Percentiles rank a stretch among this genome's conserved stretches.
phyloP scores from a whole-genome alignment of 35 echinoderm and acorn worm genomes.

The Stichopus chloronotus region DNA sequence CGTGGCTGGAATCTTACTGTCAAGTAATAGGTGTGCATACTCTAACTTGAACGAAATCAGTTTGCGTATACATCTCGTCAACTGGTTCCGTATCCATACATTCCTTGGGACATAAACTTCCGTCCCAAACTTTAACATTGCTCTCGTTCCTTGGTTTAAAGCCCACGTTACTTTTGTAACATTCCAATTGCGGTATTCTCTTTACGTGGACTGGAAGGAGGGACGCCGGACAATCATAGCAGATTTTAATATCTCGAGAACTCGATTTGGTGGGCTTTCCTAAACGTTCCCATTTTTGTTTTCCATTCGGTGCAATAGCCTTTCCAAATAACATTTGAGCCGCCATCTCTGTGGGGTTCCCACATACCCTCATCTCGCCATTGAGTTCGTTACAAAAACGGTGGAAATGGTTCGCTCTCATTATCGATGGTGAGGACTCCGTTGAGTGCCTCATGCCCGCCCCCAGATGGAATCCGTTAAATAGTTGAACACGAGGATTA shows the following conservation, averaged over 20 bases:
- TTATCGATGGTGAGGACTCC: background rate
- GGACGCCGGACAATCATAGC: constrained; percentile 18
- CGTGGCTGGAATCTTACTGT: no score
- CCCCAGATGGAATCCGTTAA: background rate
- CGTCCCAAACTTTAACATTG: background rate
- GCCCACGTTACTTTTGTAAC: background rate
- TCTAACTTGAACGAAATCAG: constrained; percentile 7
- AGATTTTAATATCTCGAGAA: constrained; percentile 5
- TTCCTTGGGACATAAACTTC: constrained; percentile 8
- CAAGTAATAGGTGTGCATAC: background rate
- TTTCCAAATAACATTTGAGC: constrained; percentile 29
- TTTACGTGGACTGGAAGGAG: constrained; percentile 24
- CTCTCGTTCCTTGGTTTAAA: background rate
- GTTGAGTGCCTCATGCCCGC: constrained; percentile 25
- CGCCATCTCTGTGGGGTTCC: constrained; percentile 29
- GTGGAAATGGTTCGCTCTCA: constrained; percentile 17
- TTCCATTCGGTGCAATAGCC: constrained; percentile 42
- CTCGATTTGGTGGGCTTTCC: no score
- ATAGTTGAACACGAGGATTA: background rate
- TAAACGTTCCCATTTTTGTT: background rate
- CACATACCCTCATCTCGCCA: no score
- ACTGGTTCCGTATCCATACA: constrained; percentile 42
- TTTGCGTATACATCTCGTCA: background rate
- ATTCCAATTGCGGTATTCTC: background rate
- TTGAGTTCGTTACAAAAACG: constrained; percentile 35